Evolutionary conservation across 2,888 invertebrate genomes (phyloP), one percentile per base, ranked within the genome.

Genomic region (Leptothorax acervorum): DNA sequence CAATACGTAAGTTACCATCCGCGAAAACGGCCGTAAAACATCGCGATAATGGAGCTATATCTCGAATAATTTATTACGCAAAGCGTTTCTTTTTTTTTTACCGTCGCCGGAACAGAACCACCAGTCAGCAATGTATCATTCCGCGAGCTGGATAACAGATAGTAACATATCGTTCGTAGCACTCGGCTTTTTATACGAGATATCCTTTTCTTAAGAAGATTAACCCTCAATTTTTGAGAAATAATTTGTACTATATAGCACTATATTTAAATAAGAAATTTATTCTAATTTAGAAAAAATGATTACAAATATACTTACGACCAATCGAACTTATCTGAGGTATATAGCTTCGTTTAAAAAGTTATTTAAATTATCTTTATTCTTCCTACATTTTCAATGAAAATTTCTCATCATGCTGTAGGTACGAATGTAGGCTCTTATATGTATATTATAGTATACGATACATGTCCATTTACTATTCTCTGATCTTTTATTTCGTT

Each of bases 1-100:
- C 53, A 28, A 76, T 76, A 76, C 23, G 39, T 28, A 23, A 75
- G 39, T 60, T 74, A 74, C 74, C 60, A 39, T 75, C 63, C 18
- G 75, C 63, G 65, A 65, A 76, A 76, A 75, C 62, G 35, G 6
- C 18, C 63, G 75, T 75, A 51, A 71, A 81, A 51, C 48, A 81
- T 73, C 23, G 71, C 76, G 60, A 76, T 83, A 68, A 83, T 66
- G 53, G 68, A 83, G 39, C 66, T 76, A 66, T 76, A 74, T 55
- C 45, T 28, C n/a, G 66, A 66, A 60, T 62, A 83, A 83, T 62
- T 83, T 83, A 76, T 68, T 63, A 71, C n/a, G 23, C 12, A 1
- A 6, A 51, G n/a, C 9, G 5, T n/a, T 23, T 18, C 45, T 15
- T 31, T 48, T n/a, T 35, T 35, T 70, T 15, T n/a, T 5, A 23